These are phyloP conservation scores for Hymenopus coronatus DNA, from an alignment of 2,888 invertebrate species.

Conservation along the genomic window DNA sequence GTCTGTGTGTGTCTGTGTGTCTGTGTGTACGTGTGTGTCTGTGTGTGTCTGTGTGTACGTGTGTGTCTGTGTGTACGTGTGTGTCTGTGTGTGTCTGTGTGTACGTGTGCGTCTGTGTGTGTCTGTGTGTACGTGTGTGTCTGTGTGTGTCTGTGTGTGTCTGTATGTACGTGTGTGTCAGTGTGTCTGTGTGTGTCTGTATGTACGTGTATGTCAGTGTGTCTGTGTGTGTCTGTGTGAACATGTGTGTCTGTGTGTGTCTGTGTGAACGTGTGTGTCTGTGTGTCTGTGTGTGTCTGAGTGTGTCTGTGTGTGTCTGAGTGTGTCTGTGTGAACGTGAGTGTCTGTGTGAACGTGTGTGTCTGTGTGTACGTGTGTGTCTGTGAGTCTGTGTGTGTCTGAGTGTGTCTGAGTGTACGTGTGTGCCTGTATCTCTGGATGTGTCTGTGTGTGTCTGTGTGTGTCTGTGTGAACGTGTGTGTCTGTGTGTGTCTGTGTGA, in stretches of 20 bases:
- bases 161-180: not conserved
- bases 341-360: no score
- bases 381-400: not conserved
- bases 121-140: not conserved
- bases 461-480: no score
- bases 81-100: not conserved
- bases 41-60: not conserved
- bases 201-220: no score
- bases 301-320: not conserved
- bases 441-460: no score
- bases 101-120: not conserved
- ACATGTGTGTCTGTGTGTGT: not conserved
- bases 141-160: not conserved
- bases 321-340: not conserved
- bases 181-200: not conserved
- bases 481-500: no score
- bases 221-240: not conserved
- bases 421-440: no score
- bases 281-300: not conserved
- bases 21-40: not conserved
- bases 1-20: not conserved
- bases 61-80: not conserved
- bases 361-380: not conserved
- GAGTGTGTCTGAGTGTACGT: not conserved
- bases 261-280: no score